Conservation (phyloP, 2,797 vertebrate genomes). For the Anguilla obscura region DNA sequence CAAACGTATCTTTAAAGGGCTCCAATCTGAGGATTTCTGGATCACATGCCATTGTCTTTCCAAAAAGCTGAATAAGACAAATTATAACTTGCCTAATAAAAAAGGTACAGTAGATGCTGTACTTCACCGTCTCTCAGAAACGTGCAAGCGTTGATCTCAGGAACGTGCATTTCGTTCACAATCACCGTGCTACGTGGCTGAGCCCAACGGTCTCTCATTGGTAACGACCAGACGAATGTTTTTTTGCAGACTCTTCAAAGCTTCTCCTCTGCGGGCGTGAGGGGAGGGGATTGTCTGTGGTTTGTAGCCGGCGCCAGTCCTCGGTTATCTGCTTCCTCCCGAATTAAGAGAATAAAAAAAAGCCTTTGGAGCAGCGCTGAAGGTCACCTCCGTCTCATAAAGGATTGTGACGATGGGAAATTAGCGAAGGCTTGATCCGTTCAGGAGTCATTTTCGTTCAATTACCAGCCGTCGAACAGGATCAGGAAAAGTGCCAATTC, state of each 20-base stretch:
- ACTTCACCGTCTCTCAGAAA: neutral
- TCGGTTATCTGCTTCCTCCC: constrained; percentile 50
- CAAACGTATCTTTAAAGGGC: neutral
- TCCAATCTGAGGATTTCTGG: neutral
- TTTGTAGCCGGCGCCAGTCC: constrained; percentile 46
- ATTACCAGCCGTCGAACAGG: constrained; percentile 70
- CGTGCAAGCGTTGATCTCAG: neutral
- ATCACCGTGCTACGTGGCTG: too few species aligned
- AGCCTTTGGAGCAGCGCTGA: constrained; percentile 55
- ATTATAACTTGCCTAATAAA: constrained; percentile 19
- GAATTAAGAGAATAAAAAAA: constrained; percentile 63
- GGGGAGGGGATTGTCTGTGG: neutral
- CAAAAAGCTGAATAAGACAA: neutral
- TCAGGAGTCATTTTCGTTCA: constrained; percentile 68
- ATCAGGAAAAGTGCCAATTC: constrained; percentile 60
- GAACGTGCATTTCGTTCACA: neutral
- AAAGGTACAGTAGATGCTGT: neutral
- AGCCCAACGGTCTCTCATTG: constrained; percentile 2
- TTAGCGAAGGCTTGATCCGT: constrained; percentile 62
- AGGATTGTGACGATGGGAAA: constrained; percentile 61
- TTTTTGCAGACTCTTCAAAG: constrained; percentile 31
- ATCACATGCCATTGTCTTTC: constrained; percentile 4
- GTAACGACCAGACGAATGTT: constrained; percentile 30
- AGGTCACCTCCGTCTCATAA: constrained; percentile 69
- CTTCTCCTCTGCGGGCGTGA: neutral